Evolutionary conservation across 2,888 invertebrate genomes (phyloP).

Genomic region (Hirtodrosophila histrioides): DNA sequence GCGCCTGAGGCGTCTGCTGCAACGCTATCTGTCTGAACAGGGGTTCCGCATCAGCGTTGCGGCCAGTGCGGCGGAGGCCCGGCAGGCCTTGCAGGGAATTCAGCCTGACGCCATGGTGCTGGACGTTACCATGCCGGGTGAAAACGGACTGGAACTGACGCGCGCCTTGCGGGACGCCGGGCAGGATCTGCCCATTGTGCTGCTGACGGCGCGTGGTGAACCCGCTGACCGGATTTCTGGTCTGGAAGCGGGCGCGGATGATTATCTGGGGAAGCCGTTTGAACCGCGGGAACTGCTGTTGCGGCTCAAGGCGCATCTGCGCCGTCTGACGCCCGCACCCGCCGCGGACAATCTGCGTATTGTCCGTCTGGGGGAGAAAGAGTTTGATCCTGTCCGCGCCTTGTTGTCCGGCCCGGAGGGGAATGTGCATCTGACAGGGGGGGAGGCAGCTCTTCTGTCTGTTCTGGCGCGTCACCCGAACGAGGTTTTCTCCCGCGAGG

Average conservation of each 20-base stretch:
- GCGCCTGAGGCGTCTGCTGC: background rate
- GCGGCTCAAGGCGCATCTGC: conserved; percentile 7
- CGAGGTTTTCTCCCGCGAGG: background rate
- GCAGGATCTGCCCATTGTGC: conserved; percentile 2
- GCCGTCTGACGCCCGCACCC: background rate
- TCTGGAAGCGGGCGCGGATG: conserved; percentile 2
- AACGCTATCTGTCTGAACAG: background rate
- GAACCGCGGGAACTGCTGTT: conserved; percentile 2
- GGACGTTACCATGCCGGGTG: background rate
- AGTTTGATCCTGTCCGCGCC: background rate
- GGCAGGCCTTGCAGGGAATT: background rate
- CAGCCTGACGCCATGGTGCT: background rate
- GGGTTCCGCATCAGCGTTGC: background rate
- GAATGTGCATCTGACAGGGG: background rate
- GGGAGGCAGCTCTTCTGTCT: background rate
- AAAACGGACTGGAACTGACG: background rate
- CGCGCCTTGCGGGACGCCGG: conserved; percentile 1
- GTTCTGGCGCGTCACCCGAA: background rate
- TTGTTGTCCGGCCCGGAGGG: background rate
- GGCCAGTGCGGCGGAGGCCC: background rate
- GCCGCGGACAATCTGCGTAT: conserved; percentile 3
- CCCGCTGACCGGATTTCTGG: background rate
- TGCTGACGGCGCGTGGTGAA: conserved; percentile 4
- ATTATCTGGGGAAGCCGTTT: no score
- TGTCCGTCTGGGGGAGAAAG: background rate